Evolutionary conservation across 2,797 vertebrate species (phyloP).

Genomic region (Gallinago stenura): DNA sequence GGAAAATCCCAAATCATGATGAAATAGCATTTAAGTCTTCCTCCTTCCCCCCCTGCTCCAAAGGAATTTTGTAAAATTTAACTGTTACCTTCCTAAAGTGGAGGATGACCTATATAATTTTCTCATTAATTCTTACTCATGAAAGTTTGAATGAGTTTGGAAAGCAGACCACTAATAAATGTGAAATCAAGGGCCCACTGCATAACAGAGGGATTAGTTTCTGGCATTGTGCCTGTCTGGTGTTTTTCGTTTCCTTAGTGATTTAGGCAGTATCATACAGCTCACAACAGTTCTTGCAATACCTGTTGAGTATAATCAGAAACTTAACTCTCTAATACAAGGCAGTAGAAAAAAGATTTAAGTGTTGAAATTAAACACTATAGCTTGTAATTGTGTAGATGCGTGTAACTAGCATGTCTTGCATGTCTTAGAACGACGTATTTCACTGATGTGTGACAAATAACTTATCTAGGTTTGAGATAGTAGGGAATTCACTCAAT

Average conservation of each 20-base stretch:
- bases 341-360: background rate
- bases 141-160: background rate
- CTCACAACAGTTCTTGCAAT: background rate
- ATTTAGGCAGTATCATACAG: background rate
- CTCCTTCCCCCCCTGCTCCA: fast-evolving
- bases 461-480: background rate
- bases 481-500: background rate
- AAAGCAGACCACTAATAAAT: background rate
- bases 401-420: background rate
- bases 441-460: background rate
- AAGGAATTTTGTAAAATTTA: background rate
- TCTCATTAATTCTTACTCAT: background rate
- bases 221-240: background rate
- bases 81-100: background rate
- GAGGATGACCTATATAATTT: background rate
- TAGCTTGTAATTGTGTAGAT: background rate
- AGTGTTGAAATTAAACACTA: background rate
- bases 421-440: fast-evolving
- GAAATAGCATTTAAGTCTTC: background rate
- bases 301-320: background rate
- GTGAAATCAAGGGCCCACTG: background rate
- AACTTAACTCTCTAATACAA: background rate
- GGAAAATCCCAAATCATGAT: background rate
- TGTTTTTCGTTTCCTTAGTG: background rate
- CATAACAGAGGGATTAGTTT: background rate